Base-by-base conservation (phyloP, 2,888 invertebrate species). In the Cosmopolites sordidus region DNA sequence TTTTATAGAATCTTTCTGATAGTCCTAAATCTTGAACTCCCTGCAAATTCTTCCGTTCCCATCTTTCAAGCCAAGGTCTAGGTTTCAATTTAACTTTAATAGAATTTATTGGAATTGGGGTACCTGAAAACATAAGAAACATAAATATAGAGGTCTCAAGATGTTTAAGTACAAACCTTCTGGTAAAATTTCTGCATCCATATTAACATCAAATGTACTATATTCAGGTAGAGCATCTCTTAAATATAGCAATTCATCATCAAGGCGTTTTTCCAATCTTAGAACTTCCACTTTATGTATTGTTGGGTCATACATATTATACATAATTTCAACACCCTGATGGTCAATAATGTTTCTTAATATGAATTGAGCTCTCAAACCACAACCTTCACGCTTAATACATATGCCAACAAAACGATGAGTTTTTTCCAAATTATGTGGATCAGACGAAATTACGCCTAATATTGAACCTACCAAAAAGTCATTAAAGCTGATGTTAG, bases 391-490 rank as follows among this genome's bases (percentile, higher is more conserved):
- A 47, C 94, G 78, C 62, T 89, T 81, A 62, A 97, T 96, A 68
- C 99, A 99, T 65, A 99, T 94, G 2, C 99, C 96, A 33, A 95
- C 86, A 78, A 96, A 94, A 68, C 85, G 82, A 66, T 85, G 91
- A 0, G 80, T 77, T 76, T 95, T 95, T 42, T 86, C 87, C 18
- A 89, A 84, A 1, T 92, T 83, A 77, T 93, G 89, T 2, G 79
- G 81, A 73, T 97, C 95, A 0, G 94, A 84, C 58, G 87, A 84
- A 1, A 88, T 89, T 0, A 97, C 93, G 27, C 92, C 89, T 69
- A 98, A 63, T 54, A 97, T 84, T 18, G 91, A 90, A 11, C 96
- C 89, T 89, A 68, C 8, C 3, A 18, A 76, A n/a, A n/a, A n/a
- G n/a, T n/a, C n/a, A n/a, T n/a, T n/a, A n/a, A n/a, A n/a, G n/a